A percentile compares a stretch with the other conserved stretches of the same genome.
phyloP scores from a whole-genome alignment of 1,140 invertebrate genomes.

The Antheraea pernyi region DNA sequence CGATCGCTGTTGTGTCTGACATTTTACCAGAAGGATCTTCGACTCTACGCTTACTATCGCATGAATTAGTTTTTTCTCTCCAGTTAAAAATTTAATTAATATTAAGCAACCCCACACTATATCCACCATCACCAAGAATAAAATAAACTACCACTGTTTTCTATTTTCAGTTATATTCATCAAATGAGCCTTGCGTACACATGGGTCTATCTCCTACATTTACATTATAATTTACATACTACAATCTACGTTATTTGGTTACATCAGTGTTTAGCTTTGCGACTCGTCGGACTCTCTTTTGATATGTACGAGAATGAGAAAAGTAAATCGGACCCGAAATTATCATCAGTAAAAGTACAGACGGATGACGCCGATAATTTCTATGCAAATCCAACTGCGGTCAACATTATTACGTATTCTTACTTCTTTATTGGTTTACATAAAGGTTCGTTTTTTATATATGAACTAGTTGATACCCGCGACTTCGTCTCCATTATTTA shows the following conservation, averaged over 20 bases:
- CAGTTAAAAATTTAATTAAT: too few relatives aligned
- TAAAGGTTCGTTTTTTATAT: conserved; percentile 45
- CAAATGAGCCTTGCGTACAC: conserved; percentile 58
- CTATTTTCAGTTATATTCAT: conserved; percentile 54
- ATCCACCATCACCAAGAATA: too few relatives aligned
- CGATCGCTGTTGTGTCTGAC: too few relatives aligned
- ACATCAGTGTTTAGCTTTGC: conserved; percentile 57
- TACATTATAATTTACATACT: conserved; percentile 37
- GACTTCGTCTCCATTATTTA: too few relatives aligned
- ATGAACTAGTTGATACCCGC: too few relatives aligned
- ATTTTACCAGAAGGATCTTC: too few relatives aligned
- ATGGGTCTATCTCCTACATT: conserved; percentile 52
- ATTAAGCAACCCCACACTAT: too few relatives aligned
- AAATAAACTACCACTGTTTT: not conserved
- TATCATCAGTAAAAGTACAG: conserved; percentile 17
- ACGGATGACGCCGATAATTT: conserved; percentile 26
- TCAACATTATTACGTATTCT: conserved; percentile 61
- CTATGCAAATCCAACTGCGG: conserved; percentile 36
- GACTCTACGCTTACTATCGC: too few relatives aligned
- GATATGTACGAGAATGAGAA: conserved; percentile 46
- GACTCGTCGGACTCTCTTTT: conserved; percentile 63
- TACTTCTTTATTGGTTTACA: conserved; percentile 70
- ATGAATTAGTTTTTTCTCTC: too few relatives aligned
- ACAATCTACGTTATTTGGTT: conserved; percentile 51
- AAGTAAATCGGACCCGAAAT: conserved; percentile 3